Conservation (phyloP, 1,140 invertebrate species). For the Octopus bimaculoides region DNA sequence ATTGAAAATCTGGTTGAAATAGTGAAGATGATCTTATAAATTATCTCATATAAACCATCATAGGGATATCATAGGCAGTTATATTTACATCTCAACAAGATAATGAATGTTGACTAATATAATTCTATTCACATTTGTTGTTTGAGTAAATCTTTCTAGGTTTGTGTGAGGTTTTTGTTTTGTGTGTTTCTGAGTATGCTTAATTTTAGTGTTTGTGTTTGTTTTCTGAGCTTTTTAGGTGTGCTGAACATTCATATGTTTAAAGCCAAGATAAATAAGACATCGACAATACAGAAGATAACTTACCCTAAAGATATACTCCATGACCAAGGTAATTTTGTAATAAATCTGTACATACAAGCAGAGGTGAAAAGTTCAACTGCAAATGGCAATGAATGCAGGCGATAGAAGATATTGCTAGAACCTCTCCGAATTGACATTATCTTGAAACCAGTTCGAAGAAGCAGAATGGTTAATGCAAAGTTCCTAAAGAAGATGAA, state of each 20-base stretch:
- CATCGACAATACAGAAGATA: not conserved
- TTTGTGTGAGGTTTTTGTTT: too few relatives aligned
- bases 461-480: not conserved
- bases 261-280: too few relatives aligned
- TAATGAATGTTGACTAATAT: not conserved
- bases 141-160: too few relatives aligned
- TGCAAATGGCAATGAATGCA: not conserved
- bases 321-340: not conserved
- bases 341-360: not conserved
- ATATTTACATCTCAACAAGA: not conserved
- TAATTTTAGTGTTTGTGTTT: too few relatives aligned
- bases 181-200: too few relatives aligned
- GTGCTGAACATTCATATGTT: too few relatives aligned
- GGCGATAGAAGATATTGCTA: not conserved
- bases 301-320: not conserved
- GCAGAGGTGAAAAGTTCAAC: not conserved
- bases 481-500: not conserved
- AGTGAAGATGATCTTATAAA: too few relatives aligned
- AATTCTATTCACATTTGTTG: not conserved
- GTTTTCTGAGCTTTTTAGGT: too few relatives aligned
- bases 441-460: not conserved
- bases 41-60: too few relatives aligned
- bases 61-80: not conserved
- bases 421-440: not conserved
- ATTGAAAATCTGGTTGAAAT: too few relatives aligned